phyloP scores from a whole-genome alignment of 2,888 invertebrate species.

The Mimas tiliae region DNA sequence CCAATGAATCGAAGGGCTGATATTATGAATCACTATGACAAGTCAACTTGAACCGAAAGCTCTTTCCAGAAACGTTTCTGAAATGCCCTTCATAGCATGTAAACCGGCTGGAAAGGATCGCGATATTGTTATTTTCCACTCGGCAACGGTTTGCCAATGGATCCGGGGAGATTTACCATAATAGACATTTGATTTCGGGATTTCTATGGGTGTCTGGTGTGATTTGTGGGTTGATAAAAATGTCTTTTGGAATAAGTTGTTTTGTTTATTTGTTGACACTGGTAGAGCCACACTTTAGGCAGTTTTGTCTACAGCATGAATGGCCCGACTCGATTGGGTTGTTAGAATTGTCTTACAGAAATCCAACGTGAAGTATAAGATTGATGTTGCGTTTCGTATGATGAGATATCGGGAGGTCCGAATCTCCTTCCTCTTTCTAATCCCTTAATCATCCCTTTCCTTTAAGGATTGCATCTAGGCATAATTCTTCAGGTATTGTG shows the following conservation, averaged over 20 bases:
- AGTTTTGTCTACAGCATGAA: too few species aligned
- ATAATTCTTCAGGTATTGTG: too few species aligned
- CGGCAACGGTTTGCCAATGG: constrained; percentile 42
- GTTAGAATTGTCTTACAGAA: too few species aligned
- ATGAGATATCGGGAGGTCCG: too few species aligned
- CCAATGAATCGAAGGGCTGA: neutral
- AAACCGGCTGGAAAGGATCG: constrained; percentile 45
- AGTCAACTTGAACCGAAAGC: constrained; percentile 9
- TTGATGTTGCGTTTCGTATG: too few species aligned
- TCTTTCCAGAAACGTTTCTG: neutral
- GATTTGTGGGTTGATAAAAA: neutral
- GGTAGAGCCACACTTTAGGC: too few species aligned
- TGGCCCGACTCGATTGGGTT: too few species aligned
- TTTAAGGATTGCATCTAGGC: too few species aligned
- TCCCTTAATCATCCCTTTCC: too few species aligned
- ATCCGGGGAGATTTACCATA: constrained; percentile 29
- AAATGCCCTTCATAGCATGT: constrained; percentile 12
- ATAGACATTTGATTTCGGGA: constrained; percentile 21
- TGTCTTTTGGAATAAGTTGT: neutral
- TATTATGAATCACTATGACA: constrained; percentile 4
- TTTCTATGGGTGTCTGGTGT: constrained; percentile 4
- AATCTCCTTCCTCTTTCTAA: too few species aligned
- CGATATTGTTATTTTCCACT: constrained; percentile 53
- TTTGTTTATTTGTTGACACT: too few species aligned
- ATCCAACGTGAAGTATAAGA: too few species aligned